phyloP scores from a whole-genome alignment of 2,797 vertebrate genomes.

The Ibycter americanus region DNA sequence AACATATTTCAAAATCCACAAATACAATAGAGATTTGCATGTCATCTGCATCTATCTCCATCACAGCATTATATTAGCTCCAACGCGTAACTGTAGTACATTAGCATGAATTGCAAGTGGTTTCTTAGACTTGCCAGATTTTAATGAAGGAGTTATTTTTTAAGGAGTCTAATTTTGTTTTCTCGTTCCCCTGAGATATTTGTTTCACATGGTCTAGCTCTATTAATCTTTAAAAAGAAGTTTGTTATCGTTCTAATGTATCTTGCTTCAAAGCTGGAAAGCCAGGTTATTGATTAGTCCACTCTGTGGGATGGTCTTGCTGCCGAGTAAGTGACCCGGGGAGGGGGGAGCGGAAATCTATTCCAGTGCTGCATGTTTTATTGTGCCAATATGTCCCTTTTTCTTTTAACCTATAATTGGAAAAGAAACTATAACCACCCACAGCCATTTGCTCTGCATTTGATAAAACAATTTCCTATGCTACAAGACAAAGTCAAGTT shows the following conservation, averaged over 20 bases:
- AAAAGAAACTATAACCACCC: conserved; percentile 31
- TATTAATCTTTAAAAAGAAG: conserved; percentile 1
- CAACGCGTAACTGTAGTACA: not conserved
- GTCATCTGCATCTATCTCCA: not conserved
- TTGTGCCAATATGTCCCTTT: conserved; percentile 35
- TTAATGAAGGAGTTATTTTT: not conserved
- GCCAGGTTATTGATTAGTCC: not conserved
- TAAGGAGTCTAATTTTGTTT: not conserved
- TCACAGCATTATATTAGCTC: not conserved
- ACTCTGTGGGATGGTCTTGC: not conserved
- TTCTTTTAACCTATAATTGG: conserved; percentile 25
- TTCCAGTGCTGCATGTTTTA: conserved; percentile 5
- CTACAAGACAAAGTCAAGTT: not conserved
- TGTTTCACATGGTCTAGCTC: not conserved
- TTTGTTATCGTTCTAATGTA: not conserved
- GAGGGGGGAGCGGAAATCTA: not conserved
- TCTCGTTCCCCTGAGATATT: not conserved
- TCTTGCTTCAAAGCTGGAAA: conserved; percentile 43
- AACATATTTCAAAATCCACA: not conserved
- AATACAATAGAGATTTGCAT: not conserved
- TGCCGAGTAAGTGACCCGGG: not conserved
- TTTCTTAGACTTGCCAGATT: not conserved
- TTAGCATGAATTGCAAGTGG: not conserved
- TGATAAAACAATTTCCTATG: conserved; percentile 34
- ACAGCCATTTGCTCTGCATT: conserved; percentile 39